These are phyloP conservation scores for Oligia fasciuncula DNA, from an alignment of 2,888 invertebrate genomes.

Conservation along the genomic window DNA sequence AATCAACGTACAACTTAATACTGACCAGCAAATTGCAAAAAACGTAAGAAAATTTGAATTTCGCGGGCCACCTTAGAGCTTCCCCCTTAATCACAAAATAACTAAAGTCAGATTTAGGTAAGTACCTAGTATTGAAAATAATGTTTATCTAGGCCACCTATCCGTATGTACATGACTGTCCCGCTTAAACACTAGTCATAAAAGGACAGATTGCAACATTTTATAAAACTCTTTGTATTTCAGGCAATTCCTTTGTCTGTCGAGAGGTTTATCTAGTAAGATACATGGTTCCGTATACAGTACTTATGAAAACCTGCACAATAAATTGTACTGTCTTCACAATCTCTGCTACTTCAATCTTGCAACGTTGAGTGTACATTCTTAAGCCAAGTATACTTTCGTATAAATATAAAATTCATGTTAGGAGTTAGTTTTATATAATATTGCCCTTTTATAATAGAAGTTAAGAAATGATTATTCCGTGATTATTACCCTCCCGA, in stretches of 20 bases:
- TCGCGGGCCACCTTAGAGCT: too few species aligned
- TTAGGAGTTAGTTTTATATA: not conserved
- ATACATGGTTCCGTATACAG: slow-evolving; percentile 35
- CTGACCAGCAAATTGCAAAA: too few species aligned
- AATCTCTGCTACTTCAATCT: slow-evolving; percentile 30
- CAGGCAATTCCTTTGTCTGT: slow-evolving; percentile 21
- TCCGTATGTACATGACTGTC: not conserved
- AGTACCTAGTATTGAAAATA: too few species aligned
- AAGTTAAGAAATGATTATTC: too few species aligned
- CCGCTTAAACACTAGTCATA: not conserved
- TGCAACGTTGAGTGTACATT: slow-evolving; percentile 10
- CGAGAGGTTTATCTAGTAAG: slow-evolving; percentile 47
- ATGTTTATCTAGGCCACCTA: too few species aligned
- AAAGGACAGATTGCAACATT: slow-evolving; percentile 2
- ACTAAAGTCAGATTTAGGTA: too few species aligned
- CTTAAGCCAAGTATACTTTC: not conserved
- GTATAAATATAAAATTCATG: not conserved
- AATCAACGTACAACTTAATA: too few species aligned
- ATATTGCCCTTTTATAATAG: not conserved
- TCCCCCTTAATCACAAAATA: too few species aligned
- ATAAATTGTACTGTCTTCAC: slow-evolving; percentile 39
- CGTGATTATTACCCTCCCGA: too few species aligned
- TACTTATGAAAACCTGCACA: slow-evolving; percentile 12
- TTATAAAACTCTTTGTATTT: slow-evolving; percentile 16
- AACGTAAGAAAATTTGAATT: too few species aligned